Base-by-base conservation (phyloP, 2,797 vertebrate species). In the Sternarchorhynchus goeldii region DNA sequence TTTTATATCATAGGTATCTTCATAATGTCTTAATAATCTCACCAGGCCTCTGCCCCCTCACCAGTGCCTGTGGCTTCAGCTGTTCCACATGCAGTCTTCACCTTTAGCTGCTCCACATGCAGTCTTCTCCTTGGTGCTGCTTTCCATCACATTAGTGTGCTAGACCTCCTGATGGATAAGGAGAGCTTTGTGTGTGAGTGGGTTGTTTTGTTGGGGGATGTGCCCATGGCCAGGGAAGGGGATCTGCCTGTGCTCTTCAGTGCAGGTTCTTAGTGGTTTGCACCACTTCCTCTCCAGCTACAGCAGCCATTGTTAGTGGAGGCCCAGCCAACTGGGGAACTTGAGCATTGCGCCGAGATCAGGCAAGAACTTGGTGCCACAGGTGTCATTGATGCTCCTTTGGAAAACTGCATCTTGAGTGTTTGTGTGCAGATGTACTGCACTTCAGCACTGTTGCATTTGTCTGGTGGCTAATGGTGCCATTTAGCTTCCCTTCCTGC, bases 41-140 rank as follows among this genome's bases (percentile, higher is more conserved):
- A 25, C 25, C 25, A 25, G 25, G 25, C 25, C 1, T 41, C 55
- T 58, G 39, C 2, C 29, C 66, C n/a, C 39, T 71, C 45, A 50
- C n/a, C 29, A 8, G n/a, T 86, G 86, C 86, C 81, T 55, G 58
- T 20, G 21, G 50, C 31, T 59, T 82, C 55, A 83, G 69, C 75
- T 81, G 56, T 67, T 87, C 83, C 88, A 87, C 84, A 88, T 88
- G 86, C 74, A 76, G 67, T 25, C 25, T 25, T 25, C 25, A 25
- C 25, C 31, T 59, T 82, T 55, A 83, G 69, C 77, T 81, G 56
- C 69, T 87, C 83, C 88, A 87, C 84, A 88, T 88, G 86, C 74
- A 76, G 67, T 25, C 25, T 34, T 18, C 18, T 81, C 79, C 74
- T 83, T 86, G n/a, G 74, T 77, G 73, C 79, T 79, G 83, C 73